Percentiles rank a stretch among this genome's conserved stretches.
phyloP scores from a whole-genome alignment of 2,797 vertebrate genomes.

The Pangasius larnaudii region DNA sequence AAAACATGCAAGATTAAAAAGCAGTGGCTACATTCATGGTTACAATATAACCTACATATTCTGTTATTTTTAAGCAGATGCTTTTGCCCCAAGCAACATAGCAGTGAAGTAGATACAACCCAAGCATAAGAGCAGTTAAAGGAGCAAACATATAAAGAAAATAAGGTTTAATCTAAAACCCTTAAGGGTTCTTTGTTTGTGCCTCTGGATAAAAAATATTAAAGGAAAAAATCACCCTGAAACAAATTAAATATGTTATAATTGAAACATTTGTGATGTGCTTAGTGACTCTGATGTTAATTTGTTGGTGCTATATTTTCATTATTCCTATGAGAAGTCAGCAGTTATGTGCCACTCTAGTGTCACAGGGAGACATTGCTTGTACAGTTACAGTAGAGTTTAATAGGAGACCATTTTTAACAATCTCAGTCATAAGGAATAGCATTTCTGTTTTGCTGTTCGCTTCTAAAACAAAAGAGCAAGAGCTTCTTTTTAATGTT shows the following conservation, averaged over 20 bases:
- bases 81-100: background rate
- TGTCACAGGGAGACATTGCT: background rate
- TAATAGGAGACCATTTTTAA: background rate
- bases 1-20: background rate
- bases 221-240: background rate
- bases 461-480: background rate
- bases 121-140: background rate
- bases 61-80: background rate
- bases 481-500: background rate
- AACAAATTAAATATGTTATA: background rate
- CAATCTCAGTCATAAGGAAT: background rate
- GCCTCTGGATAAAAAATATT: background rate
- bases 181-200: background rate
- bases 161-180: background rate
- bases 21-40: background rate
- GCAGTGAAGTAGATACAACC: background rate
- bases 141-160: background rate
- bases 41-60: background rate
- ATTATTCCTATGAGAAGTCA: background rate
- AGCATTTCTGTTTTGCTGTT: background rate
- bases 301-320: background rate
- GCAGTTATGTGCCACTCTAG: background rate
- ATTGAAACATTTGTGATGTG: background rate
- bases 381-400: background rate
- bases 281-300: background rate